Evolutionary conservation across 2,113 vertebrate species (phyloP).

Genomic region (Etheostoma cragini): DNA sequence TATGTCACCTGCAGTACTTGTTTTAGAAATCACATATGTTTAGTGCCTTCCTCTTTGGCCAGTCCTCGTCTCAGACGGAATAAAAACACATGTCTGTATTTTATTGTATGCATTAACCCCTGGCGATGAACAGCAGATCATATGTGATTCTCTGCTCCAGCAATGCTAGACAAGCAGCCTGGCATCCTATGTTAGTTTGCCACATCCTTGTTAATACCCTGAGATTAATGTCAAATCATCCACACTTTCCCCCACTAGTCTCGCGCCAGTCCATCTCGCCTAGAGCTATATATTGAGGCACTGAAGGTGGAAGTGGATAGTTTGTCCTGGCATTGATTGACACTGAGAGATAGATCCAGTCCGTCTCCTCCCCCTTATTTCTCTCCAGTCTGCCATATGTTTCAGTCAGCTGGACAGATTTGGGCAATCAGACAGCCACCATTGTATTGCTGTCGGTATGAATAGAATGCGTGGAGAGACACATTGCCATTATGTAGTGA

Average conservation of each 20-base stretch:
- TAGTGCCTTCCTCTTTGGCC: not conserved
- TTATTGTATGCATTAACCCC: constrained; percentile 31
- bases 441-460: constrained; percentile 72
- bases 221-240: constrained; percentile 77
- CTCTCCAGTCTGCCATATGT: constrained; percentile 64
- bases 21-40: constrained; percentile 27
- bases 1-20: constrained; percentile 38
- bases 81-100: constrained; percentile 18
- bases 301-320: constrained; percentile 44
- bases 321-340: constrained; percentile 76
- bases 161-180: constrained; percentile 4
- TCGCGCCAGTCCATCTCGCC: constrained; percentile 61
- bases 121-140: constrained; percentile 15
- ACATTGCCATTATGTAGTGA: constrained; percentile 61
- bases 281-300: constrained; percentile 65
- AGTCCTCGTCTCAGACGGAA: constrained; percentile 33
- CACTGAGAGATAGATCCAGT: constrained; percentile 68
- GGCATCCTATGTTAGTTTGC: constrained; percentile 36
- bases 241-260: constrained; percentile 42
- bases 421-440: constrained; percentile 67
- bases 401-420: constrained; percentile 72
- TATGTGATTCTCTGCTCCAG: constrained; percentile 12
- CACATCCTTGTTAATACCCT: constrained; percentile 69
- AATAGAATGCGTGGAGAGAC: constrained; percentile 63
- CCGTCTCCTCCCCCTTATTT: constrained; percentile 33